Conservation (phyloP, 2,797 vertebrate genomes). For the Cichlasoma orientale region DNA sequence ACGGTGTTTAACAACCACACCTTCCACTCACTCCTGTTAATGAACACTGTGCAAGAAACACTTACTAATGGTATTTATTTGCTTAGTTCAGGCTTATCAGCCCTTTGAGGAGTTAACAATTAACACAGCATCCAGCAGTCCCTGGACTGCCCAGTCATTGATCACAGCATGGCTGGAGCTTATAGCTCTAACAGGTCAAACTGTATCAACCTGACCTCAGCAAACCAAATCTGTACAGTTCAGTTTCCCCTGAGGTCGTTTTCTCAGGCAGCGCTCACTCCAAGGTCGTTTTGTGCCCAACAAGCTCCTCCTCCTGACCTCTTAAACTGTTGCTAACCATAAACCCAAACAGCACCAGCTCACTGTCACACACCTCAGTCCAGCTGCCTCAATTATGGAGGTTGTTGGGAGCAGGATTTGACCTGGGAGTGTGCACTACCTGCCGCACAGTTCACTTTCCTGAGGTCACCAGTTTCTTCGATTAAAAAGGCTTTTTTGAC, state of each 20-base stretch:
- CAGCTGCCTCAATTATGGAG: neutral
- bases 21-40: neutral
- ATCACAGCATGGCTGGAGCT: neutral
- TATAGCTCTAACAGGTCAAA: neutral
- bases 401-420: neutral
- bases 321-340: neutral
- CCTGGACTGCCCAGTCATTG: neutral
- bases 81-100: neutral
- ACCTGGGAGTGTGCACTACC: neutral
- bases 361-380: neutral
- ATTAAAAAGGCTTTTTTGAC: neutral
- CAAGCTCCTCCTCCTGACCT: neutral
- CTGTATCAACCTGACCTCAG: neutral
- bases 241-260: neutral
- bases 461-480: neutral
- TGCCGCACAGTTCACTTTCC: neutral
- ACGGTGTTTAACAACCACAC: neutral
- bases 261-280: constrained; percentile 14
- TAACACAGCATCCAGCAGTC: neutral
- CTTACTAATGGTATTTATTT: neutral
- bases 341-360: neutral
- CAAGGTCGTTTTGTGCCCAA: neutral
- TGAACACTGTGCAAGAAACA: neutral
- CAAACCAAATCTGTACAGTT: neutral
- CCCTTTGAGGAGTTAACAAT: neutral